phyloP scores from a whole-genome alignment of 2,888 invertebrate genomes.

The Dugesia japonica region DNA sequence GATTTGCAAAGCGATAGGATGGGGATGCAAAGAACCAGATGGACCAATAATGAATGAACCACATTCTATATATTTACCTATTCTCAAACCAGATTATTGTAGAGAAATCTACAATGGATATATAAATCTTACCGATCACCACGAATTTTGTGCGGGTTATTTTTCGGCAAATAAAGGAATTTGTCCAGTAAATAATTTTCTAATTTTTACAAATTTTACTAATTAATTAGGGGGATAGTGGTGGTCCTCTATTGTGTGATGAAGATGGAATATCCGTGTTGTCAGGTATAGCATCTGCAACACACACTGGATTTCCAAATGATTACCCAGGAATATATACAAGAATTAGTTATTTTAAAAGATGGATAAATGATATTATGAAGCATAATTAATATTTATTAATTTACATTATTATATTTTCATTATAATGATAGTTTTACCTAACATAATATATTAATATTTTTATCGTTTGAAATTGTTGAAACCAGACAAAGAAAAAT shows the following conservation, averaged over 20 bases:
- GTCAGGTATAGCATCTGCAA: neutral
- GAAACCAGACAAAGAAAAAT: too few species aligned
- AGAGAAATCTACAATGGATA: neutral
- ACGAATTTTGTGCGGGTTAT: slow-evolving; percentile 26
- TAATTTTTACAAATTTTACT: neutral
- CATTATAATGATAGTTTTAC: too few species aligned
- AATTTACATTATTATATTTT: too few species aligned
- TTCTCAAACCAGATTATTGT: neutral
- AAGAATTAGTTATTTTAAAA: neutral
- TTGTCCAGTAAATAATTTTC: neutral
- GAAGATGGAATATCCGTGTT: neutral
- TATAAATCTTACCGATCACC: neutral
- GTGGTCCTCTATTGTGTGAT: neutral
- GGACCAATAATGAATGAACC: neutral
- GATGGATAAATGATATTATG: slow-evolving; percentile 15
- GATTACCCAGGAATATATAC: slow-evolving; percentile 7
- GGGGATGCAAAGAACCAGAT: slow-evolving; percentile 17
- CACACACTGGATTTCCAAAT: neutral
- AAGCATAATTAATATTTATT: slow-evolving; percentile 14
- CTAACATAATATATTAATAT: too few species aligned
- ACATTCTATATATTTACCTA: neutral
- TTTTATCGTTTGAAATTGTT: too few species aligned
- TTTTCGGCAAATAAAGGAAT: neutral
- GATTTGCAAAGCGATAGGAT: slow-evolving; percentile 17
- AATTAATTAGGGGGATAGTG: slow-evolving; percentile 5